Evolutionary conservation across 2,113 vertebrate species (phyloP).

Genomic region (Dinomys branickii): DNA sequence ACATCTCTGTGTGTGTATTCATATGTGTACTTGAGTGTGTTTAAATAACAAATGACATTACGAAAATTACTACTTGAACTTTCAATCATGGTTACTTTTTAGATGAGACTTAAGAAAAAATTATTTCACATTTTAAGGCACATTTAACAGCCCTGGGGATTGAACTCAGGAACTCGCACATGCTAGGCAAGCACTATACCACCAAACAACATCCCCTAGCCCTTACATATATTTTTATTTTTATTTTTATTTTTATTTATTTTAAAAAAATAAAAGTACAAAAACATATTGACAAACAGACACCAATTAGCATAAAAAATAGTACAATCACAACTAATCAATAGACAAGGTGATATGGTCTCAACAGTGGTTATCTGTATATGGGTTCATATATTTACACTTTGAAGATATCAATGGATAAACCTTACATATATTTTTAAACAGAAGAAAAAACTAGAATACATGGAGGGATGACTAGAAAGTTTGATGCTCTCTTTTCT

Average conservation of each 20-base stretch:
- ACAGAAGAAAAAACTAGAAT: background rate
- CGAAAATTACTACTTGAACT: background rate
- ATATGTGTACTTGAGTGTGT: background rate
- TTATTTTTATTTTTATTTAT: no score
- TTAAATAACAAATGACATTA: background rate
- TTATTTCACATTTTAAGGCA: background rate
- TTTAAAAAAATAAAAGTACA: no score
- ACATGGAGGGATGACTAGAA: background rate
- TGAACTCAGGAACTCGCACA: background rate
- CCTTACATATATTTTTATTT: background rate
- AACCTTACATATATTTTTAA: background rate
- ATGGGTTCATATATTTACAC: no score
- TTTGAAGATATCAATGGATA: no score
- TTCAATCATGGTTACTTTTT: background rate
- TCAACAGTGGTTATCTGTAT: no score
- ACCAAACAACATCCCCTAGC: background rate
- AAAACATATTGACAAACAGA: no score
- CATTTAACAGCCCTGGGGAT: background rate
- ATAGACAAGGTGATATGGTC: no score
- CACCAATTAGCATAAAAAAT: no score
- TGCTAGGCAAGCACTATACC: background rate
- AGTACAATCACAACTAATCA: no score
- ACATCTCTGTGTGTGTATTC: fast-evolving
- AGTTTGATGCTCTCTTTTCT: background rate
- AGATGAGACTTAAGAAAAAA: background rate